phyloP scores from a whole-genome alignment of 1,140 invertebrate genomes.

The Latrodectus geometricus region DNA sequence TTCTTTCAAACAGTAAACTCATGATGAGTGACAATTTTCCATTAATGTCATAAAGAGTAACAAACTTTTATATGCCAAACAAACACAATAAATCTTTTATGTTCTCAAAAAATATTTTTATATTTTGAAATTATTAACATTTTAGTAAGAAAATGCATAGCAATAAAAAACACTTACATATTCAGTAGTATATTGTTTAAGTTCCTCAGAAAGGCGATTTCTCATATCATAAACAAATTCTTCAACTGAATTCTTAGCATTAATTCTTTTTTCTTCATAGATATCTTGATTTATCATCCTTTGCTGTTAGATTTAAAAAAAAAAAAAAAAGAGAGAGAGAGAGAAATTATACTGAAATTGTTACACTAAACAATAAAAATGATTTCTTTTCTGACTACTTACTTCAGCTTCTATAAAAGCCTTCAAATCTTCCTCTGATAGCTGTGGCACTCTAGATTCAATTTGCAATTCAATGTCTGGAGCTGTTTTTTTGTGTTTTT shows the following conservation, averaged over 20 bases:
- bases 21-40: too few relatives aligned
- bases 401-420: conserved; percentile 85
- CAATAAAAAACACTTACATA: too few relatives aligned
- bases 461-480: conserved; percentile 86
- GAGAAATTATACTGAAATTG: neutral
- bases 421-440: conserved; percentile 79
- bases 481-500: conserved; percentile 47
- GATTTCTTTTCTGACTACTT: conserved; percentile 60
- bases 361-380: too few relatives aligned
- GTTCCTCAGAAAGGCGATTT: conserved; percentile 81
- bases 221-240: conserved; percentile 98
- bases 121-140: too few relatives aligned
- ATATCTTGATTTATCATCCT: conserved; percentile 89
- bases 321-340: neutral
- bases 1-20: too few relatives aligned
- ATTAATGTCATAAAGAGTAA: too few relatives aligned
- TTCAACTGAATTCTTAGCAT: conserved; percentile 96
- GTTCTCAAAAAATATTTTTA: too few relatives aligned
- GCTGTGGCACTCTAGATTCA: conserved; percentile 78
- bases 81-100: too few relatives aligned
- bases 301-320: conserved; percentile 71
- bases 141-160: too few relatives aligned
- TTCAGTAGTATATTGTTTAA: conserved; percentile 82
- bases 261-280: conserved; percentile 92
- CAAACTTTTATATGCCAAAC: too few relatives aligned